Evolutionary conservation across 2,888 invertebrate genomes (phyloP), one percentile per base, ranked within the genome.

Genomic region (Chymomyza caudatula): DNA sequence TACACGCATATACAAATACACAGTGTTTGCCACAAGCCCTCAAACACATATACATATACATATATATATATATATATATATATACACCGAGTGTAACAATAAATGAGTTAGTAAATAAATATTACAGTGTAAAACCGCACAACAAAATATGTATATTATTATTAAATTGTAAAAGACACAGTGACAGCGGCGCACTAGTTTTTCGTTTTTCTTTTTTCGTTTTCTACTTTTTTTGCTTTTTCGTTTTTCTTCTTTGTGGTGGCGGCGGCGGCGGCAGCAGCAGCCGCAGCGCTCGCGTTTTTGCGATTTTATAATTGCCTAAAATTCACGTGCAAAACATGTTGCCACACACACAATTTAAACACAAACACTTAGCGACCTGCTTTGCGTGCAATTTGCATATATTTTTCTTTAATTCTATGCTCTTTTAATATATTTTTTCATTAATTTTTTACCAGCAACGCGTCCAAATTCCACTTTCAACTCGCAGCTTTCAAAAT

Each of bases 401-500:
- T 70, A 62, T 60, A 69, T 73, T 82, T 84, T 78, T 57, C 49
- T 65, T 63, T 19, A 74, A 72, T 73, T 83, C 42, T 63, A 56
- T 65, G 53, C 72, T 75, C 77, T 75, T 78, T 78, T 77, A 67
- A 63, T 62, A 70, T 77, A 76, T 81, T 86, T 87, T 88, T 74
- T 76, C 71, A 68, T 66, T 79, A 71, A 82, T 80, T 85, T 80
- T 88, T 87, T 76, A 87, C 79, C 81, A 87, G 85, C 88, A 90
- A 89, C 89, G 90, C 90, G 89, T 88, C 88, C 81, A 90, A 90
- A 88, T 87, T 85, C 87, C 88, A 88, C 84, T 77, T 77, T 77
- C 75, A 86, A 88, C 87, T 90, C 88, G 86, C 88, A 90, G 89
- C 89, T 90, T 90, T 90, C 89, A 90, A 90, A 90, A 90, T 90